A percentile compares a stretch with the other conserved stretches of the same genome.
Evolutionary conservation across 2,113 vertebrate genomes (phyloP).

Genomic region (Sterrhoptilus dennistouni): DNA sequence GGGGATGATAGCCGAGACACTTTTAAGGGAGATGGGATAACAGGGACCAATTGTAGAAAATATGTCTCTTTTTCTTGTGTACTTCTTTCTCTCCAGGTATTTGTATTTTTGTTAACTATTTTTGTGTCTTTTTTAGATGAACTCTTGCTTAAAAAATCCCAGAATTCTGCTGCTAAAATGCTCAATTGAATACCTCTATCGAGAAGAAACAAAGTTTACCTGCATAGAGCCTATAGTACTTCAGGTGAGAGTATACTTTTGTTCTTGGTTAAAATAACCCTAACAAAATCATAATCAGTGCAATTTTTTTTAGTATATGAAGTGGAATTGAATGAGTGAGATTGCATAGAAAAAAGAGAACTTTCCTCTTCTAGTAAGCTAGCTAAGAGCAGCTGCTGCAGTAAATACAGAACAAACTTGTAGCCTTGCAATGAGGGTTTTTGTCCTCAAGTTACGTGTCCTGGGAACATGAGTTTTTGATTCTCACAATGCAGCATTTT

Average conservation of each 20-base stretch:
- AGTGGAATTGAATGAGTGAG: neutral
- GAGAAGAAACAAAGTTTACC: constrained; percentile 98
- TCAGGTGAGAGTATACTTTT: constrained; percentile 79
- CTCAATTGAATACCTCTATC: constrained; percentile 96
- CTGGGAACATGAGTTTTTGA: neutral
- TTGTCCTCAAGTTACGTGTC: neutral
- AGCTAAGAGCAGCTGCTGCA: neutral
- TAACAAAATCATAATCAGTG: neutral
- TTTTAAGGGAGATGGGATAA: neutral
- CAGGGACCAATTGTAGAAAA: neutral
- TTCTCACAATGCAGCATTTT: neutral
- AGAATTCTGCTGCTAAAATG: constrained; percentile 96
- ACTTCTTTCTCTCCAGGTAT: neutral
- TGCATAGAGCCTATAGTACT: constrained; percentile 97
- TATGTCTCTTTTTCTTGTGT: neutral
- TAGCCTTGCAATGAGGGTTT: neutral
- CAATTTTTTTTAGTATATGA: neutral
- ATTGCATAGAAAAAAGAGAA: neutral
- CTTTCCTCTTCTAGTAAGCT: neutral
- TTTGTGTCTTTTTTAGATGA: constrained; percentile 83
- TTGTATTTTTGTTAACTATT: neutral
- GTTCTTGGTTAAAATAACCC: neutral
- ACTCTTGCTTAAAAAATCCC: constrained; percentile 93
- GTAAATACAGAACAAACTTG: neutral
- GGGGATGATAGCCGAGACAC: neutral